phyloP scores from a whole-genome alignment of 2,797 vertebrate species.

The Naso thynnoides region DNA sequence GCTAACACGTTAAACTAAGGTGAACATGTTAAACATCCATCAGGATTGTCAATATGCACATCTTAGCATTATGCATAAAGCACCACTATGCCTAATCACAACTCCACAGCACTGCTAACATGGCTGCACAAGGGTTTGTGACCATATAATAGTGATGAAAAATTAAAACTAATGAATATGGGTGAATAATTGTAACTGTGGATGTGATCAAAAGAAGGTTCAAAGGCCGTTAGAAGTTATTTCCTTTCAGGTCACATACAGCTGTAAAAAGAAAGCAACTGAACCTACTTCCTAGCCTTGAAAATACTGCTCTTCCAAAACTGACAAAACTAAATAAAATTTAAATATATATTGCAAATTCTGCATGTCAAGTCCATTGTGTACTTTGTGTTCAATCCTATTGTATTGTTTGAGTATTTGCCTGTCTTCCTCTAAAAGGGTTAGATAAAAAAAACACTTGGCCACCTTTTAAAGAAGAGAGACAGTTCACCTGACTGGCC shows the following conservation, averaged over 20 bases:
- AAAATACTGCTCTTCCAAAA: constrained; percentile 13
- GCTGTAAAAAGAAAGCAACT: background rate
- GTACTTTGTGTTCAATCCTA: background rate
- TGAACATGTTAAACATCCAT: too few species aligned
- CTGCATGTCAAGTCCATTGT: background rate
- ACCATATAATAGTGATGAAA: too few species aligned
- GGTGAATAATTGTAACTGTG: background rate
- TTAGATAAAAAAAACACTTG: background rate
- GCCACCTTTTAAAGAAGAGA: constrained; percentile 5
- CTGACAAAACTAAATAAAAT: constrained; percentile 9
- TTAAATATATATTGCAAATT: background rate
- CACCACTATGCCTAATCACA: too few species aligned
- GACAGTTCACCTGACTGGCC: constrained; percentile 1
- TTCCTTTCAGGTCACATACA: background rate
- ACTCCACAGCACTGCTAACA: too few species aligned
- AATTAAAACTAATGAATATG: too few species aligned
- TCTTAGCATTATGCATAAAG: too few species aligned
- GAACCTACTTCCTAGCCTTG: background rate
- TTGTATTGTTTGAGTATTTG: background rate
- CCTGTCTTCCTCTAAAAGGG: background rate
- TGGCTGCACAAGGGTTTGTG: too few species aligned
- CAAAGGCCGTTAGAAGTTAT: background rate
- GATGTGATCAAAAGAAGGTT: background rate
- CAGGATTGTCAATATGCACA: too few species aligned
- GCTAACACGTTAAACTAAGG: too few species aligned